Conservation (phyloP, 2,797 vertebrate genomes). For the Bradypodion pumilum region DNA sequence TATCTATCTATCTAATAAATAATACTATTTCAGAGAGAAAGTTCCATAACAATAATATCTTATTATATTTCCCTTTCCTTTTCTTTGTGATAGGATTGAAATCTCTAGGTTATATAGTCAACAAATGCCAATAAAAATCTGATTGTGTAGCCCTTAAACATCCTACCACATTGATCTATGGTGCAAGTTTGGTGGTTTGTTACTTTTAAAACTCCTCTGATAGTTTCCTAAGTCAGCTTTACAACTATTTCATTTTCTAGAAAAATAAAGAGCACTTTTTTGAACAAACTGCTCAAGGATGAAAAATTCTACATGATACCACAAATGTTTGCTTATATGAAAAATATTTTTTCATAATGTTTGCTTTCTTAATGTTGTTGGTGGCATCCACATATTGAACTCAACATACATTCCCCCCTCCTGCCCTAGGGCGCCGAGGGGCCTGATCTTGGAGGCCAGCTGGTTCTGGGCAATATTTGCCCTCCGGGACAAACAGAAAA, state of each 20-base stretch:
- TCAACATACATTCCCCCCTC: no score
- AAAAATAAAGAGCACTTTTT: not conserved
- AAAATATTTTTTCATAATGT: not conserved
- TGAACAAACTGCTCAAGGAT: not conserved
- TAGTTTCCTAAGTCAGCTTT: not conserved
- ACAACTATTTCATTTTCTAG: not conserved
- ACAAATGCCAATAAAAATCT: not conserved
- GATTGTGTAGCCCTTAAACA: not conserved
- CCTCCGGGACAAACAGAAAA: no score
- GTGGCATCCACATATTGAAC: no score
- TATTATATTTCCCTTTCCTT: not conserved
- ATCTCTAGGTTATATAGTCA: no score
- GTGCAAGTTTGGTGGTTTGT: not conserved
- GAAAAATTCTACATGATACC: not conserved
- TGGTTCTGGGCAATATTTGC: no score
- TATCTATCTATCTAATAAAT: no score
- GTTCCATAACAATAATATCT: not conserved
- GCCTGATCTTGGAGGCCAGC: no score
- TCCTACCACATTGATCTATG: not conserved
- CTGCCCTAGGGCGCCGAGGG: no score
- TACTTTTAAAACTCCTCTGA: not conserved
- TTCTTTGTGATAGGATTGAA: not conserved
- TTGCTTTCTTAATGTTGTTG: no score
- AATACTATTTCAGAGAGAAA: not conserved
- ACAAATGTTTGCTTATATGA: not conserved